Evolutionary conservation across 2,888 invertebrate species (phyloP), one percentile per base, ranked within the genome.

Genomic region (Dicroscelio sp.): DNA sequence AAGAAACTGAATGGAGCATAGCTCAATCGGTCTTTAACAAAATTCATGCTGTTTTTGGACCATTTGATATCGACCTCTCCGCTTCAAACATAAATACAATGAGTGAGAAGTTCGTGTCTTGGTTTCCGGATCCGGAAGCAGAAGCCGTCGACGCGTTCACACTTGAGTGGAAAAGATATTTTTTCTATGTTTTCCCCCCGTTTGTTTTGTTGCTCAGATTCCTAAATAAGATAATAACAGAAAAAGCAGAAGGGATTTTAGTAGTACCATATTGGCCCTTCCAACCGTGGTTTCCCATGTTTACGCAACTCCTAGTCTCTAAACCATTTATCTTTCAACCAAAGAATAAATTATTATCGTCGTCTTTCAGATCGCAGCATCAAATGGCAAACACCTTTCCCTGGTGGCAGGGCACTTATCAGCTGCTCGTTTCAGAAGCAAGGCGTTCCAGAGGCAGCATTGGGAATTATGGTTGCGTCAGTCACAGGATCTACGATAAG

Each of bases 351-450:
- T 23, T 76, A 14, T 60, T 76, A 60, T 25, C 33, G 3, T 58
- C 33, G 23, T 67, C 67, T 33, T 67, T 80, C 58, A 76, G 65
- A 5, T 27, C 23, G 5, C 23, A 31, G 4, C 76, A 76, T 38
- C 76, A 35, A 12, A 10, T 76, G 35, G 14, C 20, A 27, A 31
- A n/a, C n/a, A 30, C 6, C 80, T 80, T 38, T 38, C 52, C 55
- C 38, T 80, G 67, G 55, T 67, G 30, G 80, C 67, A 33, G 80
- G 80, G 10, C n/a, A 52, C 30, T 80, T 67, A 55, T 80, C 67
- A 14, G 52, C n/a, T 14, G 67, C 5, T 27, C 67, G 1, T 79
- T 79, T n/a, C 1, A 5, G n/a, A 3, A 6, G 1, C 20, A 20
- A n/a, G 78, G 65, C 1, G 58, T 31, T 6, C 63, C 78, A 12